Evolutionary conservation across 2,888 invertebrate species (phyloP), one percentile per base, ranked within the genome.

Genomic region (Eubasilissa splendida): DNA sequence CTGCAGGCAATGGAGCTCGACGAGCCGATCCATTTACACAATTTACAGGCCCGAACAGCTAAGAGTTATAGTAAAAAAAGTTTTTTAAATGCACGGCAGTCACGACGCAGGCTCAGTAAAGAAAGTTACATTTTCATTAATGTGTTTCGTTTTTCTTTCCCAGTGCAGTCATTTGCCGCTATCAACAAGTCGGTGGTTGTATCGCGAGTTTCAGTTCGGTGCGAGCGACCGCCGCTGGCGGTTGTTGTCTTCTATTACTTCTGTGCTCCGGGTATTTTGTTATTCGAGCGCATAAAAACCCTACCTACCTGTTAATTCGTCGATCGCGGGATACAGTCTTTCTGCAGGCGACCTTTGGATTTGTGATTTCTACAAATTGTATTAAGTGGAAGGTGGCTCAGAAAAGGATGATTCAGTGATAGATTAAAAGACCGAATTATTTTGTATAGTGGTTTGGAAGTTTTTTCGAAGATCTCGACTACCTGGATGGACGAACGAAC

Each of bases 211-310:
- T 76, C 65, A 76, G 76, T 76, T 42, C 65, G 63, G 63, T 65
- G 76, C 54, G 76, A 76, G 65, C 76, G 76, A 56, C 65, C 76
- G 76, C 76, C 76, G 76, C 63, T 31, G 54, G 76, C 76, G 76
- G 76, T 76, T 76, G 76, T 76, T 56, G 50, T 75, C 14, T 14
- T 60, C 52, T 50, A 52, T 10, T 74, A 42, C 2, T 42, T 50
- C 22, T 59, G 11, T 60, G 60, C 60, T 11, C 58, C 59, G 9
- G 50, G 9, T 54, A 71, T n/a, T 56, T 63, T 63, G 54, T 76
- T 42, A 52, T 42, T 54, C 65, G 65, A 56, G 33, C 42, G 33
- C 70, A 73, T 33, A 56, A 58, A 54, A 50, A 75, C 12, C 14
- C 75, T 75, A 75, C 75, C 75, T 60, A 75, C 75, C 50, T 75